phyloP scores from a whole-genome alignment of 2,888 invertebrate species.

The Ceratothoa steindachneri region DNA sequence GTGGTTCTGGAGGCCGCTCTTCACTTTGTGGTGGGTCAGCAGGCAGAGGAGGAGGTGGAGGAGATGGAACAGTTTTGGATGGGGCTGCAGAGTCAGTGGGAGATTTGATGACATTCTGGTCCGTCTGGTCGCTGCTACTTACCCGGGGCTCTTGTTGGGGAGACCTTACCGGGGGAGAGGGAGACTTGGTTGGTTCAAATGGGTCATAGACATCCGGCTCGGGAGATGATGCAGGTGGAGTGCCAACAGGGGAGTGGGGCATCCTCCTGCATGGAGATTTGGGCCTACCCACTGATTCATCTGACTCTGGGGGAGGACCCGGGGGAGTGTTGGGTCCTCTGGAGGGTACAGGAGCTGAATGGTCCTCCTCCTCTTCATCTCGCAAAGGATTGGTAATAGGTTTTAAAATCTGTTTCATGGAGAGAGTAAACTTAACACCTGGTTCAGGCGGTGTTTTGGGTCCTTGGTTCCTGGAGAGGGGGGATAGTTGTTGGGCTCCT shows the following conservation, averaged over 20 bases:
- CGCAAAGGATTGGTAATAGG: slow-evolving; percentile 61
- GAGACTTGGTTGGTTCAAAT: slow-evolving; percentile 81
- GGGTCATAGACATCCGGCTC: slow-evolving; percentile 75
- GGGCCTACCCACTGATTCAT: slow-evolving; percentile 36
- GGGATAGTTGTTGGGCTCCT: slow-evolving; percentile 20
- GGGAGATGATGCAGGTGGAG: slow-evolving; percentile 31
- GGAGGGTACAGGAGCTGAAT: slow-evolving; percentile 51
- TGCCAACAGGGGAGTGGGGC: slow-evolving; percentile 41
- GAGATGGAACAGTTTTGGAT: slow-evolving; percentile 47
- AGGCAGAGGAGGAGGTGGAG: slow-evolving; percentile 47
- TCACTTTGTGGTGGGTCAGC: slow-evolving; percentile 44
- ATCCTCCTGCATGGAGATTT: slow-evolving; percentile 32
- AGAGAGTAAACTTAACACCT: slow-evolving; percentile 63
- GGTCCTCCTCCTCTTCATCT: slow-evolving; percentile 58
- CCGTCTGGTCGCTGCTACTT: slow-evolving; percentile 45
- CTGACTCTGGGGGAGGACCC: slow-evolving; percentile 55
- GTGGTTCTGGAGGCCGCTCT: slow-evolving; percentile 44
- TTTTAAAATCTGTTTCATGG: slow-evolving; percentile 54
- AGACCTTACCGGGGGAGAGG: slow-evolving; percentile 63
- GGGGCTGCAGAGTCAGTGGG: slow-evolving; percentile 10
- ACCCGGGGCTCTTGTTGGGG: slow-evolving; percentile 44
- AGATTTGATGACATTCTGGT: slow-evolving; percentile 26
- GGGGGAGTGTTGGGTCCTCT: slow-evolving; percentile 71
- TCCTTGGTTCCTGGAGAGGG: slow-evolving; percentile 54
- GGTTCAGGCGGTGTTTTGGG: slow-evolving; percentile 74